phyloP scores from a whole-genome alignment of 2,113 vertebrate species.

The Platichthys stellatus region DNA sequence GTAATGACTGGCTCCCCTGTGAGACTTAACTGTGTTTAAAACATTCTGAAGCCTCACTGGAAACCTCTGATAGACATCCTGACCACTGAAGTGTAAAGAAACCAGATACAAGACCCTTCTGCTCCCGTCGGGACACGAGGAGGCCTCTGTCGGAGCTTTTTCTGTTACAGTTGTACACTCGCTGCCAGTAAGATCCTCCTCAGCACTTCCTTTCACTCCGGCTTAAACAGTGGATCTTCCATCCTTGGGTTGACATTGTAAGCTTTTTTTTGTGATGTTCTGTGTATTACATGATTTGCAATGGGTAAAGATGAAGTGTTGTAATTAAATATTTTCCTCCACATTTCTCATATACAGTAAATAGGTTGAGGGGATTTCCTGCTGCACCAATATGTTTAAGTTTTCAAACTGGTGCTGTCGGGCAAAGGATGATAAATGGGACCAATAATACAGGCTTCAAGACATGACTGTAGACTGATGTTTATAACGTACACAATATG shows the following conservation, averaged over 20 bases:
- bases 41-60: constrained; percentile 51
- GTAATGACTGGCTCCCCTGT: constrained; percentile 60
- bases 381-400: background rate
- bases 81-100: constrained; percentile 57
- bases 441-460: background rate
- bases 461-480: background rate
- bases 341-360: background rate
- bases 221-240: constrained; percentile 18
- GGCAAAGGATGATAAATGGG: background rate
- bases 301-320: constrained; percentile 4
- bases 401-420: background rate
- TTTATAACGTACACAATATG: background rate
- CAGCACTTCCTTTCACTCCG: constrained; percentile 32
- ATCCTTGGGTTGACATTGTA: constrained; percentile 7
- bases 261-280: constrained; percentile 22
- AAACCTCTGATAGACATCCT: constrained; percentile 58
- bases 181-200: constrained; percentile 18
- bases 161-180: constrained; percentile 37
- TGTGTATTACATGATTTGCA: background rate
- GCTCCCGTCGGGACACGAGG: constrained; percentile 38
- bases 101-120: constrained; percentile 53
- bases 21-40: constrained; percentile 56
- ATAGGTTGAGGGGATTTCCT: background rate
- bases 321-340: constrained; percentile 4
- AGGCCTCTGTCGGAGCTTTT: constrained; percentile 39